phyloP scores from a whole-genome alignment of 2,797 vertebrate species.

The Gobionotothen gibberifrons region DNA sequence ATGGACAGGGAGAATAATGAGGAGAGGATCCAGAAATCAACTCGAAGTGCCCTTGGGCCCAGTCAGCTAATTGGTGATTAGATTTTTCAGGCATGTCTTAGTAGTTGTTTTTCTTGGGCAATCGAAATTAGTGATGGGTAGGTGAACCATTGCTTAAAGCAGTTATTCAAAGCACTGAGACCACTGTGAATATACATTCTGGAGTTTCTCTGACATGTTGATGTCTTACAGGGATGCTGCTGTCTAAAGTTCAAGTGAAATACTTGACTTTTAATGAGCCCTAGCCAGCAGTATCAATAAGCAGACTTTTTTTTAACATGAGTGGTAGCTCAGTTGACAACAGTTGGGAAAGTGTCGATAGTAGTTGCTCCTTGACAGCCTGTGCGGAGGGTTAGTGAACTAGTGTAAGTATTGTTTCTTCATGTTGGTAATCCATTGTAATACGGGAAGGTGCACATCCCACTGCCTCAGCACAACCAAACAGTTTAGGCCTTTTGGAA shows the following conservation, averaged over 20 bases:
- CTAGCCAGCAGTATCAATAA: conserved; percentile 6
- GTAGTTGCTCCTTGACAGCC: conserved; percentile 27
- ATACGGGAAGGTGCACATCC: not conserved
- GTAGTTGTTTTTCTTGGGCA: conserved; percentile 45
- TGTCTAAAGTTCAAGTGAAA: conserved; percentile 24
- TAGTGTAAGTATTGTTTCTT: not conserved
- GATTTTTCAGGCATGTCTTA: conserved; percentile 30
- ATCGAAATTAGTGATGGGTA: conserved; percentile 36
- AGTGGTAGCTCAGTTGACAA: conserved; percentile 12
- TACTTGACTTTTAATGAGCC: conserved; percentile 35
- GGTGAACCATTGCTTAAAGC: conserved; percentile 34
- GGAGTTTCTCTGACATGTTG: conserved; percentile 4
- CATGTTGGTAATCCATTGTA: not conserved
- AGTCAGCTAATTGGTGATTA: conserved; percentile 50
- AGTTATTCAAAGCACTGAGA: conserved; percentile 22
- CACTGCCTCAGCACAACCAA: not conserved
- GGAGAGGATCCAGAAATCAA: conserved; percentile 30
- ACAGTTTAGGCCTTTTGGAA: not conserved
- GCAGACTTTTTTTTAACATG: conserved; percentile 7
- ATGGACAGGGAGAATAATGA: conserved; percentile 54
- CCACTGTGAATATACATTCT: conserved; percentile 6
- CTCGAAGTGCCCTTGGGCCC: conserved; percentile 46
- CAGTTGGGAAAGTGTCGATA: conserved; percentile 7
- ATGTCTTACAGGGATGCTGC: conserved; percentile 11
- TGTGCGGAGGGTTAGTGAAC: conserved; percentile 6